These are phyloP conservation scores for Oxystoma pomonae DNA, from an alignment of 2,888 invertebrate species.

Conservation along the genomic window DNA sequence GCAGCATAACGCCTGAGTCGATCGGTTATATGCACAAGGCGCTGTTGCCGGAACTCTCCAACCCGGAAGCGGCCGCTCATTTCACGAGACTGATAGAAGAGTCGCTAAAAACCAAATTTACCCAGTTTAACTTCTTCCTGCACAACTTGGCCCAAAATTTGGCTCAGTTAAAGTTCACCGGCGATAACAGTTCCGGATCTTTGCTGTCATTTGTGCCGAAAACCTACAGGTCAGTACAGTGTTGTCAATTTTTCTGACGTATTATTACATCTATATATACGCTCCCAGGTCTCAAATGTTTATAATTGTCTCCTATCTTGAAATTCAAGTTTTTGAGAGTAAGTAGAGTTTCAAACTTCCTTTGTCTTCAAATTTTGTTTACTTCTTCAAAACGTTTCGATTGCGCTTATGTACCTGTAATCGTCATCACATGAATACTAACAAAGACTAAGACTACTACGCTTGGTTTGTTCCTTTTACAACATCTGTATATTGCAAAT, in stretches of 20 bases:
- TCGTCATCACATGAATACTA: too few species aligned
- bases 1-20: constrained; percentile 87
- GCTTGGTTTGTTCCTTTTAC: too few species aligned
- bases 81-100: constrained; percentile 96
- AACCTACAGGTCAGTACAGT: constrained; percentile 81
- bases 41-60: constrained; percentile 81
- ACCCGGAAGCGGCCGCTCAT: constrained; percentile 93
- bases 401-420: too few species aligned
- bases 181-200: constrained; percentile 78
- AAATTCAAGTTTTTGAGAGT: too few species aligned
- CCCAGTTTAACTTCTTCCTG: constrained; percentile 96
- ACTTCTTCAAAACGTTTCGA: too few species aligned
- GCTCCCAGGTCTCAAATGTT: too few species aligned
- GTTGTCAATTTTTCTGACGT: neutral
- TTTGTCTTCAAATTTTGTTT: too few species aligned
- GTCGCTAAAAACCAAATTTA: constrained; percentile 88
- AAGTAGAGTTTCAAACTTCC: too few species aligned
- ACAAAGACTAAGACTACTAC: too few species aligned
- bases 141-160: constrained; percentile 93
- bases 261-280: too few species aligned
- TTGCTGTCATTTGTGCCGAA: constrained; percentile 91
- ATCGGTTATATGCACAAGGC: constrained; percentile 90
- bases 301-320: too few species aligned
- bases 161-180: constrained; percentile 68
- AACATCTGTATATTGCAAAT: too few species aligned